Conservation (phyloP, 2,888 invertebrate species). For the Boloria euphrosyne region DNA sequence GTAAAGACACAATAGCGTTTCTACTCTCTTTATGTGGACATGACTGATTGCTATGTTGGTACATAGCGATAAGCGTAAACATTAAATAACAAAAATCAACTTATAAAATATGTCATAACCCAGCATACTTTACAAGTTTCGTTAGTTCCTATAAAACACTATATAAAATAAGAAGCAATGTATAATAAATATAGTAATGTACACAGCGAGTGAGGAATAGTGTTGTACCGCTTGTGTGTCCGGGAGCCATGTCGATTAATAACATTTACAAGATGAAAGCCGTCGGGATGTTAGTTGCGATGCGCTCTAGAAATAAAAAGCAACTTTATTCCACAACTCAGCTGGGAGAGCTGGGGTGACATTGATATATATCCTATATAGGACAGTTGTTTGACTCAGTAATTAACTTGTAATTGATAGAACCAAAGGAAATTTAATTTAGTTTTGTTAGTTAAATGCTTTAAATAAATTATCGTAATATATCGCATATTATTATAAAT, state of each 20-base stretch:
- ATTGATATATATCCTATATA: constrained; percentile 2
- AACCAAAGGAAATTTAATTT: too few species aligned
- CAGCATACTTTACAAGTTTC: constrained; percentile 34
- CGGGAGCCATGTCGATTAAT: constrained; percentile 79
- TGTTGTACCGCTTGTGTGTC: constrained; percentile 56
- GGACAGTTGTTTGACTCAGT: constrained; percentile 5
- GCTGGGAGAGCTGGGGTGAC: constrained; percentile 67
- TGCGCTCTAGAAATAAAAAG: constrained; percentile 79
- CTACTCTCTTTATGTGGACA: constrained; percentile 67
- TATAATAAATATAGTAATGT: constrained; percentile 20
- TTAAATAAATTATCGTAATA: too few species aligned
- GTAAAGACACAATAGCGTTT: constrained; percentile 59
- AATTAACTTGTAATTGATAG: too few species aligned
- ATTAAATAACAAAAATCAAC: constrained; percentile 30
- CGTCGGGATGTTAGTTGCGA: constrained; percentile 71
- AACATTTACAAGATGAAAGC: constrained; percentile 81
- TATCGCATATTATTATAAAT: too few species aligned
- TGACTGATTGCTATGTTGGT: constrained; percentile 74
- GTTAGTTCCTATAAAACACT: neutral
- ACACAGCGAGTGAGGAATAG: constrained; percentile 27
- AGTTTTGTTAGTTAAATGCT: too few species aligned
- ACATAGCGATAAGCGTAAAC: constrained; percentile 48
- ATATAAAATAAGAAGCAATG: constrained; percentile 31
- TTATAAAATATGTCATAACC: constrained; percentile 2
- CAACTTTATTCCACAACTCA: constrained; percentile 72